Base-by-base conservation (phyloP, 2,113 vertebrate species). In the Uropsilus gracilis region DNA sequence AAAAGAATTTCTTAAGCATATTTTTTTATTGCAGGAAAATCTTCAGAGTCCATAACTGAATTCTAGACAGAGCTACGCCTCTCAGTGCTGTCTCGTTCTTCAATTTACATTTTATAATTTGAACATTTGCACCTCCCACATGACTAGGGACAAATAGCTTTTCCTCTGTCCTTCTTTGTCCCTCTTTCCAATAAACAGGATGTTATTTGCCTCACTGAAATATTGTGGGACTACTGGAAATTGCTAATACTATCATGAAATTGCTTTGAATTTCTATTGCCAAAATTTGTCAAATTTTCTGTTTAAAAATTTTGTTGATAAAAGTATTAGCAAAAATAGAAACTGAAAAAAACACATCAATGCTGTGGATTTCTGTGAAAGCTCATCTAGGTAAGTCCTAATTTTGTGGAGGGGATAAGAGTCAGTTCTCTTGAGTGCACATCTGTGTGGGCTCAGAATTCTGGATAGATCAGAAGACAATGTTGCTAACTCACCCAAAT, bases 11-110 rank as follows among this genome's bases (percentile, higher is more conserved):
- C 82, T 90, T 80, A 80, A 89, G 57, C 26, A 59, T 75, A 95
- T 92, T 75, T 34, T 95, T 94, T 94, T 71, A 89, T 93, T 16
- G 32, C 55, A 86, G 91, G 75, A 71, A 94, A 95, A 94, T 82
- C 53, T 88, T 95, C 53, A 59, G 63, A 75, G 30, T 44, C 42
- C 10, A 13, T 22, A 61, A 1, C 0, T 77, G 78, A 75, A 88
- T 84, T 73, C 80, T 87, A 87, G 77, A 83, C 37, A 78, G 86
- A 84, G 42, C 22, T 76, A 37, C 30, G 39, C 59, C 39, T 82
- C 48, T 32, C 53, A 7, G 22, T 57, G 39, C 30, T 78, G 30
- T 71, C 39, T n/a, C 50, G 76, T n/a, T 89, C 93, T 46, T 86
- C 82, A 66, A 32, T 44, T 37, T 16, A 37, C 32, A 66, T 24